Evolutionary conservation across 30 jellyfish, hydroid and myxozoan species (phyloP), one percentile per base, ranked within the genome.

Genomic region (Mastigias papua): DNA sequence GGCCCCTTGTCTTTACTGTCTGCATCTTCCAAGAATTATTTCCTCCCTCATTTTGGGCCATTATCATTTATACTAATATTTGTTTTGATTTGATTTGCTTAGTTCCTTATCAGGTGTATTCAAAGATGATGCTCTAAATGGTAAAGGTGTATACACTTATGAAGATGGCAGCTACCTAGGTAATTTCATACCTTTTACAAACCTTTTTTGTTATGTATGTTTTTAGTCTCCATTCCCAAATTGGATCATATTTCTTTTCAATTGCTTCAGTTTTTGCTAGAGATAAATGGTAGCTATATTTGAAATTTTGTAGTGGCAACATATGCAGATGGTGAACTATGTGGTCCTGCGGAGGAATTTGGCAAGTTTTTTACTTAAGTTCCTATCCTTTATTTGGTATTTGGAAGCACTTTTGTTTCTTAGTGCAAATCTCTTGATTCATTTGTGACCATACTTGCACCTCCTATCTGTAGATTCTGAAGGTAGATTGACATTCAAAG

Each of bases 101-200:
- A 94, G 98, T 61, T 76, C 95, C 26, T 72, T 94, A 66, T 57
- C 92, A 28, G 98, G 97, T 21, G 77, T 58, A 20, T 94, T 84
- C 63, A 72, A 63, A 64, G 90, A 86, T 49, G 97, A 94, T 84
- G 88, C 86, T 21, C 69, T 94, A 69, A 72, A 60, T 54, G 98
- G 98, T 57, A 77, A 58, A 27, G 98, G 97, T 16, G 27, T 77
- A 19, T 94, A 94, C 74, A 65, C 89, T 13, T 94, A 76, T 81
- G 97, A 89, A 26, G 98, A 94, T 86, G 98, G 98, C 48, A 81
- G 97, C 62, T 37, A 58, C 37, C 80, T 89, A 86, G 95, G 98
- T 94, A 86, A 62, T 0, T 42, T 4, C 13, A n/a, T n/a, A n/a
- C 0, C 13, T 42, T 42, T 42, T 0, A 42, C 7, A 15, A 42